Evolutionary conservation across 2,888 invertebrate species (phyloP).

Genomic region (Tridacna gigas): DNA sequence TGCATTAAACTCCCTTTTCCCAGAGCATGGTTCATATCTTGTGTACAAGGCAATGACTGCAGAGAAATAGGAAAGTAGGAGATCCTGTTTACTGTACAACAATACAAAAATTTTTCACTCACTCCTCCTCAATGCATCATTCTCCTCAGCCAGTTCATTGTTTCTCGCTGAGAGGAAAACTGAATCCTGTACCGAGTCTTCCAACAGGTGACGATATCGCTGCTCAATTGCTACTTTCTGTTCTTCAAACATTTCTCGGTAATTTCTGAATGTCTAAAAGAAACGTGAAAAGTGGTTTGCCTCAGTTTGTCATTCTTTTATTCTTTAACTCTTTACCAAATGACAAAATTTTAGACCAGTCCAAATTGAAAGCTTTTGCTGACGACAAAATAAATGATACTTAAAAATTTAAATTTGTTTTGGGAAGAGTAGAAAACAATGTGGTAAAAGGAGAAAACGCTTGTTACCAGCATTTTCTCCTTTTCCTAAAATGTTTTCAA

Average conservation of each 20-base stretch:
- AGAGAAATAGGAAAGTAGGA: too few relatives aligned
- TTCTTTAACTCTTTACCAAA: too few relatives aligned
- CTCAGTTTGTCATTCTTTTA: too few relatives aligned
- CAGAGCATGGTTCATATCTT: too few relatives aligned
- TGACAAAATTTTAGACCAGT: too few relatives aligned
- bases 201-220: slow-evolving; percentile 79
- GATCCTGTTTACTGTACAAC: too few relatives aligned
- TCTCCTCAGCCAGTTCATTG: slow-evolving; percentile 79
- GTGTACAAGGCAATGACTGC: too few relatives aligned
- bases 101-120: slow-evolving; percentile 34
- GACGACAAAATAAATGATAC: too few relatives aligned
- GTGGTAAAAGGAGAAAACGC: background rate
- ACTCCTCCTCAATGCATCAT: slow-evolving; percentile 76
- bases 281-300: background rate
- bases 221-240: slow-evolving; percentile 82
- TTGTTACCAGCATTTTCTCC: too few relatives aligned
- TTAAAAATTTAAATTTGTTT: too few relatives aligned
- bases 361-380: too few relatives aligned
- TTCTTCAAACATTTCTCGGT: slow-evolving; percentile 83
- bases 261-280: slow-evolving; percentile 80
- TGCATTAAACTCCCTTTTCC: too few relatives aligned
- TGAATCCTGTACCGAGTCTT: slow-evolving; percentile 82
- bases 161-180: slow-evolving; percentile 81
- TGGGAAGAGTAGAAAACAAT: background rate
- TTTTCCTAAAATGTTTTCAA: background rate